phyloP scores from a whole-genome alignment of 2,113 vertebrate genomes.

The Oxyura jamaicensis region DNA sequence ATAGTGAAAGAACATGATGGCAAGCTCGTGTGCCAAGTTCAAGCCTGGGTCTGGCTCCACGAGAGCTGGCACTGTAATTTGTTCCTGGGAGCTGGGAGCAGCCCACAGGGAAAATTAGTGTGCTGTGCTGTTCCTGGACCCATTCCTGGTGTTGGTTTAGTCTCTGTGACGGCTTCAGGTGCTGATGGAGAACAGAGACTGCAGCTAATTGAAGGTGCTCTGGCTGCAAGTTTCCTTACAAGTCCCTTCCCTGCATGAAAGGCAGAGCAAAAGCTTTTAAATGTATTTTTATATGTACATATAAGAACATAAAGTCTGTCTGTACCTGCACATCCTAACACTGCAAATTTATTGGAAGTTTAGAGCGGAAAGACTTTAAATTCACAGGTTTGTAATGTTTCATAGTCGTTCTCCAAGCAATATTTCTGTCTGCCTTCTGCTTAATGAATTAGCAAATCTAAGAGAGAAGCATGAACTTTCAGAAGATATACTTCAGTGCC shows the following conservation, averaged over 20 bases:
- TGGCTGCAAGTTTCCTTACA: not conserved
- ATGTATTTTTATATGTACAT: not conserved
- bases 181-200: not conserved
- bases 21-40: not conserved
- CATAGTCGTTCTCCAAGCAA: not conserved
- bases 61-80: not conserved
- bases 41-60: not conserved
- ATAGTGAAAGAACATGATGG: not conserved
- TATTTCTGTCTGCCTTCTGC: not conserved
- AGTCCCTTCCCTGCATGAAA: not conserved
- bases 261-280: not conserved
- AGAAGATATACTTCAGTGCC: constrained; percentile 36
- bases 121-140: not conserved
- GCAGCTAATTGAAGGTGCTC: not conserved
- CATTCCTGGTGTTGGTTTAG: not conserved
- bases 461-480: constrained; percentile 38
- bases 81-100: not conserved
- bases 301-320: not conserved
- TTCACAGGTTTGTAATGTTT: not conserved
- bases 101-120: not conserved
- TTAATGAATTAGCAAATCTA: constrained; percentile 49
- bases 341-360: not conserved
- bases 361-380: not conserved
- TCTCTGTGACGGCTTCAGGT: not conserved
- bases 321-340: not conserved